phyloP scores from a whole-genome alignment of 2,113 vertebrate species.

The Onychostruthus taczanowskii region DNA sequence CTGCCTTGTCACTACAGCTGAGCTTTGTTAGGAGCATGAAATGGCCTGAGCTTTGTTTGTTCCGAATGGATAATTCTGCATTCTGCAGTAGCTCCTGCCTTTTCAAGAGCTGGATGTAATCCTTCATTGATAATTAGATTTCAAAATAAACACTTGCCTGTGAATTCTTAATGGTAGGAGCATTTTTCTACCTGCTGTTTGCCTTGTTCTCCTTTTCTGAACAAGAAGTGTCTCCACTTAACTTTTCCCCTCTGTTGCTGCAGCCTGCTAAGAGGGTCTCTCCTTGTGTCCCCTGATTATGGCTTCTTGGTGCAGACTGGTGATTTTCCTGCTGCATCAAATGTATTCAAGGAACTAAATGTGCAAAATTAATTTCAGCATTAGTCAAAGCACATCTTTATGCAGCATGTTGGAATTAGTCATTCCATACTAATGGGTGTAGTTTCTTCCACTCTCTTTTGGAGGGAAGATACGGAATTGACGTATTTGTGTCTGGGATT shows the following conservation, averaged over 20 bases:
- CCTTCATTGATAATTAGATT: conserved; percentile 7
- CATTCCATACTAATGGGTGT: neutral
- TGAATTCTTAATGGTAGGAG: neutral
- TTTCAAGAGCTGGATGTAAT: conserved; percentile 13
- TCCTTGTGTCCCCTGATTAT: neutral
- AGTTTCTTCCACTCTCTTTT: neutral
- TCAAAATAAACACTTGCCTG: neutral
- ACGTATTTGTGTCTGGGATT: neutral
- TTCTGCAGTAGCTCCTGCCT: neutral
- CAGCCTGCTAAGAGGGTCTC: neutral
- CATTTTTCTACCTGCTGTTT: neutral
- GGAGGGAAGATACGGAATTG: neutral
- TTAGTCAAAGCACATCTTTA: neutral
- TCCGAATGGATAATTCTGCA: neutral
- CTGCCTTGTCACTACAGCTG: neutral
- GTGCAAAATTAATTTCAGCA: neutral
- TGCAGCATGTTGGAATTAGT: neutral
- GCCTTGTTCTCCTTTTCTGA: neutral
- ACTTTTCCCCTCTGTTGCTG: neutral
- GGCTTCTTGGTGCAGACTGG: neutral
- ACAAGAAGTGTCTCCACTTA: neutral
- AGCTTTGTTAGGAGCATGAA: neutral
- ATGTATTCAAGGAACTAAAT: neutral
- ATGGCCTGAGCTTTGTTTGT: neutral
- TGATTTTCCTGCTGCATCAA: neutral